Percentiles rank a stretch among this genome's conserved stretches.
phyloP scores from a whole-genome alignment of 35 echinoderm and acorn worm species.

The Chiridota heheva region DNA sequence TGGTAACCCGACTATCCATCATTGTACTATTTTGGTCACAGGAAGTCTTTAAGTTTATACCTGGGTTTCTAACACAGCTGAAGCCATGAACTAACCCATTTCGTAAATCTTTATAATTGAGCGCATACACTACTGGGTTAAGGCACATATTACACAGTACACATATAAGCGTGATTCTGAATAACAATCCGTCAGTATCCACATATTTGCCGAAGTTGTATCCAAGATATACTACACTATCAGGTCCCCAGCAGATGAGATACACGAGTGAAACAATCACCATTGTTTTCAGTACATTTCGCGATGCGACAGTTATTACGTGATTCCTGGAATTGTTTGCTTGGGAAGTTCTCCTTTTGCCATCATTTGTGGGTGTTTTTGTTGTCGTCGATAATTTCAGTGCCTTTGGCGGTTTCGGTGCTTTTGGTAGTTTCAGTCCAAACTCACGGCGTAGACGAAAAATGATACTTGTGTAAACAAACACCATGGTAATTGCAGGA shows the following conservation, averaged over 20 bases:
- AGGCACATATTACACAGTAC: conserved; percentile 74
- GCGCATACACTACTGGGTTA: conserved; percentile 63
- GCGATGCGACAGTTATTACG: conserved; percentile 26
- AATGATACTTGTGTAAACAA: conserved; percentile 78
- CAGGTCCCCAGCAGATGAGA: conserved; percentile 73
- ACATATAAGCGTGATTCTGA: conserved; percentile 36
- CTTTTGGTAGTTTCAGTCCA: conserved; percentile 19
- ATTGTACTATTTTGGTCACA: too few species aligned
- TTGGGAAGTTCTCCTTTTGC: too few species aligned
- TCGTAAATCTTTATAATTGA: conserved; percentile 63
- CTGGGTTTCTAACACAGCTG: conserved; percentile 27
- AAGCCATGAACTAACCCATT: conserved; percentile 13
- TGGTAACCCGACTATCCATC: too few species aligned
- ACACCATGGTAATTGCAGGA: conserved; percentile 74
- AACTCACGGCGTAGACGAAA: conserved; percentile 41
- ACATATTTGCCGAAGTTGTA: conserved; percentile 52
- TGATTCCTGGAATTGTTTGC: conserved; percentile 1
- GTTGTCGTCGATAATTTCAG: neutral
- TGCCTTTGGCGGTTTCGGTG: neutral
- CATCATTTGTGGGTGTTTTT: too few species aligned
- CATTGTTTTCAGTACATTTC: conserved; percentile 64
- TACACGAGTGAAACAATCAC: conserved; percentile 59
- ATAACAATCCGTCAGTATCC: conserved; percentile 39
- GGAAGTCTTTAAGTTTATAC: too few species aligned
- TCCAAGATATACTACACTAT: conserved; percentile 58